A percentile compares a stretch with the other conserved stretches of the same genome.
Conservation (phyloP, 2,888 invertebrate species). For the Pristionchus maxplancki region DNA sequence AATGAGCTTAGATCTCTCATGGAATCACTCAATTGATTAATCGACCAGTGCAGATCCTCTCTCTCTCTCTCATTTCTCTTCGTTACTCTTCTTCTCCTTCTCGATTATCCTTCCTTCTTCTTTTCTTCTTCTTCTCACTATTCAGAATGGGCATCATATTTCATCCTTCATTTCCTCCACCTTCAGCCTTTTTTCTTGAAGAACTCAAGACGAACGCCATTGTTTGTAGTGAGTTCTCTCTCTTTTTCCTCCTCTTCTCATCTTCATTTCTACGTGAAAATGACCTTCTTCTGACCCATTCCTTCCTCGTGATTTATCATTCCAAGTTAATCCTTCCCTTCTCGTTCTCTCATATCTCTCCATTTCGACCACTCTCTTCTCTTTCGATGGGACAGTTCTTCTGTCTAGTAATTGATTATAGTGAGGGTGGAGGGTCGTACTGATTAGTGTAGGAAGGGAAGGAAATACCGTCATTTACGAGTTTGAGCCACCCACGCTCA, state of each 20-base stretch:
- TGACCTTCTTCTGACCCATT: conserved; percentile 11
- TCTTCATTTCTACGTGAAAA: neutral
- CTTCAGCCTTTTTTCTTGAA: neutral
- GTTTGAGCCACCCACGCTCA: neutral
- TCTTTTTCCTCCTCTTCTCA: neutral
- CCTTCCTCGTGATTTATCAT: neutral
- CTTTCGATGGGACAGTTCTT: neutral
- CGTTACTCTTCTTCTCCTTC: neutral
- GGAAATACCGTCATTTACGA: conserved; percentile 17
- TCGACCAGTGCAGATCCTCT: neutral
- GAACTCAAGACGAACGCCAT: neutral
- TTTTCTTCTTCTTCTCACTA: conserved; percentile 13
- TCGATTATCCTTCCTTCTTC: conserved; percentile 24
- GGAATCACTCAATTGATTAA: conserved; percentile 24
- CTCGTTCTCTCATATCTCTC: conserved; percentile 16
- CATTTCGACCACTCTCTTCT: neutral
- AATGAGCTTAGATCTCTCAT: neutral
- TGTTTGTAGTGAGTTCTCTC: neutral
- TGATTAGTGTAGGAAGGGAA: conserved; percentile 9
- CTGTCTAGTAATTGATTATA: neutral
- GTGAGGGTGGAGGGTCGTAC: neutral
- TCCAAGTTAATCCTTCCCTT: conserved; percentile 8
- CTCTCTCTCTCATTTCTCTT: neutral
- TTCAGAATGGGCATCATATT: conserved; percentile 10
- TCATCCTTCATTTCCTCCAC: neutral